Base-by-base conservation (phyloP, 30 jellyfish, hydroid and myxozoan species). In the Aurelia coerulea region DNA sequence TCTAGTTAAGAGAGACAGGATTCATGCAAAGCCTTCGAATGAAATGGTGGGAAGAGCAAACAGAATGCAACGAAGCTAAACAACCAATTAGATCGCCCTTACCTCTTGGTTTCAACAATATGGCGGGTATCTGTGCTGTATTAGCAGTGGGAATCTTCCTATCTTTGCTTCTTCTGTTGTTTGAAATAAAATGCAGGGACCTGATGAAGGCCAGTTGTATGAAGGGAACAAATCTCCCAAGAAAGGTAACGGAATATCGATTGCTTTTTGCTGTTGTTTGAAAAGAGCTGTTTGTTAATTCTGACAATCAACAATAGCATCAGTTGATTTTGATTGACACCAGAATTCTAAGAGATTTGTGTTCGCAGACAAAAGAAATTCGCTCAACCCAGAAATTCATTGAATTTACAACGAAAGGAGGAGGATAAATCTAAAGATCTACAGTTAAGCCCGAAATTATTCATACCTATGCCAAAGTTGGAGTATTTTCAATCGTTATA, bases 1-100 rank as follows among this genome's bases (percentile, higher is more conserved):
- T 46, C 56, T 46, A 87, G 96, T 76, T 90, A 14, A 93, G 88
- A 18, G 97, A 90, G 59, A 78, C 80, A 29, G 97, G 97, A 31
- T 84, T 73, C 74, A 84, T 90, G 23, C 96, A 90, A 60, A 41
- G 77, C 58, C 89, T 82, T 46, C 97, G 97, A 59, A 11, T 84
- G 95, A 90, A 90, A 77, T 90, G 97, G 97, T 90, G 97, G 97
- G 78, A 90, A 42, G 97, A 90, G 23, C 82, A 71, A 34, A 35
- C 92, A 34, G 95, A 90, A 72, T 90, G 97, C 88, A 92, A 16
- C 37, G 35, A 49, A 14, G 64, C 56, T 9, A 78, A 18, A 34
- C 56, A 16, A 11, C 51, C 85, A 9, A 76, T 73, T 1, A 89
- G 76, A 1, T 15, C 72, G 16, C 85, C 95, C 1, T 29, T 74